Base-by-base conservation (phyloP, 1,140 invertebrate species). In the Pogonomyrmex barbatus region DNA sequence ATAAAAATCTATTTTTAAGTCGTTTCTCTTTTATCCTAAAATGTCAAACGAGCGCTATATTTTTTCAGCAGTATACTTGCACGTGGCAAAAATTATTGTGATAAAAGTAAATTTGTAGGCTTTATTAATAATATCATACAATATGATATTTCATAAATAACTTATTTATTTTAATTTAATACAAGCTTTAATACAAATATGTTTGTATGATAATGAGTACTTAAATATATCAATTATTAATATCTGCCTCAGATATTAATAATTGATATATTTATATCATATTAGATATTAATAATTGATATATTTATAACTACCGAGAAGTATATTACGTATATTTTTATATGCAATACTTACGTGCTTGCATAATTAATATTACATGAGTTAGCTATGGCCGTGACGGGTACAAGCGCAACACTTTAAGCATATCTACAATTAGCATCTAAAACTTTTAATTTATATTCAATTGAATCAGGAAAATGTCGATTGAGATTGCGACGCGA, bases 1-100 rank as follows among this genome's bases (percentile, higher is more conserved):
- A 47, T 77, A 77, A 77, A 77, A 62, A 2, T 10, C 14, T 62
- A 56, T 45, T 77, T 47, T 62, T 47, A 14, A 4, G 50, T 0
- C 30, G 4, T 47, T 65, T 36, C 42, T 45, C 65, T 50, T 50
- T n/a, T 50, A 4, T 36, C 8, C 14, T 33, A 14, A 60, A 58
- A 45, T 6, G 12, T 65, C 24, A 12, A 24, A 36, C 24, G 30
- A 54, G 30, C 17, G 12, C 9, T 3, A 36, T 33, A 24, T 75
- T 24, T 39, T 4, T 52, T 36, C 17, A 9, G 14, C 17, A 10
- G 47, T 14, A 14, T 39, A 73, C 2, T 2, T 24, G 36, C 10
- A 6, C n/a, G 10, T 12, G 30, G 47, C 9, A 24, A 54, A 36
- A 71, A 52, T 52, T 71, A 71, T 52, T 50, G 12, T 45, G 9